phyloP scores from a whole-genome alignment of 2,888 invertebrate species.

The Leptopilina drosophilae region DNA sequence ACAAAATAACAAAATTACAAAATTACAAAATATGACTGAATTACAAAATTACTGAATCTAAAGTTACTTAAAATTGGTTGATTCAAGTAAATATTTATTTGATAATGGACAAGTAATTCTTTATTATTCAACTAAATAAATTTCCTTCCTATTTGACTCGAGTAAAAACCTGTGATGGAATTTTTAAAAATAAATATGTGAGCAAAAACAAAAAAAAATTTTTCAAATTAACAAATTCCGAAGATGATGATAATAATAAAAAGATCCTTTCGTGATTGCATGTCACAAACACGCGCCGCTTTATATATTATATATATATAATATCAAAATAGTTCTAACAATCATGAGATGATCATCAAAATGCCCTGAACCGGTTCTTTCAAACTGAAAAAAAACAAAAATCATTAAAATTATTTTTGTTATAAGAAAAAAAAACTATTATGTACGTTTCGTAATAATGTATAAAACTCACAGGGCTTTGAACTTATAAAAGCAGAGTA shows the following conservation, averaged over 20 bases:
- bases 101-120: no score
- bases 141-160: no score
- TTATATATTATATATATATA: not conserved
- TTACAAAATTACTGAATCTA: no score
- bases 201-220: not conserved
- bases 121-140: no score
- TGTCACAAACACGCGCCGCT: constrained; percentile 28
- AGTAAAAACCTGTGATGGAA: no score
- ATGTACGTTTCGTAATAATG: constrained; percentile 11
- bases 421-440: constrained; percentile 7
- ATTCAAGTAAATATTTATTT: no score
- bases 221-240: constrained; percentile 1
- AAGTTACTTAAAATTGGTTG: no score
- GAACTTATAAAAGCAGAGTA: not conserved
- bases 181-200: no score
- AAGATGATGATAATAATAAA: not conserved
- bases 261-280: constrained; percentile 1
- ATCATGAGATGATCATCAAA: constrained; percentile 12
- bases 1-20: no score
- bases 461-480: not conserved
- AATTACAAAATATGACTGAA: no score
- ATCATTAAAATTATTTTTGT: constrained; percentile 23
- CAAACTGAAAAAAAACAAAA: no score
- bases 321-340: constrained; percentile 10
- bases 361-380: constrained; percentile 34